phyloP scores from a whole-genome alignment of 2,797 vertebrate genomes.

The Rhinoraja longicauda region DNA sequence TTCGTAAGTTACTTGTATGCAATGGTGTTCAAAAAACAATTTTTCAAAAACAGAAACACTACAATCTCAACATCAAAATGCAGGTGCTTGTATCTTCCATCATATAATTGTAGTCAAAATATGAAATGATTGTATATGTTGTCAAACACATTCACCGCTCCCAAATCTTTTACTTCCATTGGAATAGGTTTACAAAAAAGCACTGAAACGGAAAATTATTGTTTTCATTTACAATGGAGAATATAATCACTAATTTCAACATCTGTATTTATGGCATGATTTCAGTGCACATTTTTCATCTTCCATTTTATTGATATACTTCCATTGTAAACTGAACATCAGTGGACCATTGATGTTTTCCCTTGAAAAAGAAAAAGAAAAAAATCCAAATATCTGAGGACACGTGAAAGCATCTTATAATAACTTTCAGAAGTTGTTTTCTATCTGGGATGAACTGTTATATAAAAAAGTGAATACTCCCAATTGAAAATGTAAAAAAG shows the following conservation, averaged over 20 bases:
- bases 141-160: not conserved
- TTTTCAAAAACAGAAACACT: not conserved
- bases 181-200: not conserved
- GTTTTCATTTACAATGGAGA: not conserved
- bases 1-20: no score
- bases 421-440: not conserved
- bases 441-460: not conserved
- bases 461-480: not conserved
- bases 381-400: not conserved
- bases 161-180: not conserved
- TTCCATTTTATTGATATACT: not conserved
- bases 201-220: not conserved
- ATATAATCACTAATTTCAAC: not conserved
- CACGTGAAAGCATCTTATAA: not conserved
- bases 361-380: not conserved
- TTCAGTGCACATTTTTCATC: constrained; percentile 9
- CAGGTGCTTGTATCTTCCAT: not conserved
- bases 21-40: not conserved
- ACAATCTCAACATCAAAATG: not conserved
- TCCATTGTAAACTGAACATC: not conserved
- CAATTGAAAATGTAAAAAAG: not conserved
- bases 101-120: not conserved
- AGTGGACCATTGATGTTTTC: not conserved
- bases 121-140: not conserved
- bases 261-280: not conserved